Base-by-base conservation (phyloP, 2,113 vertebrate species). In the Rhegmatorhina hoffmannsi region DNA sequence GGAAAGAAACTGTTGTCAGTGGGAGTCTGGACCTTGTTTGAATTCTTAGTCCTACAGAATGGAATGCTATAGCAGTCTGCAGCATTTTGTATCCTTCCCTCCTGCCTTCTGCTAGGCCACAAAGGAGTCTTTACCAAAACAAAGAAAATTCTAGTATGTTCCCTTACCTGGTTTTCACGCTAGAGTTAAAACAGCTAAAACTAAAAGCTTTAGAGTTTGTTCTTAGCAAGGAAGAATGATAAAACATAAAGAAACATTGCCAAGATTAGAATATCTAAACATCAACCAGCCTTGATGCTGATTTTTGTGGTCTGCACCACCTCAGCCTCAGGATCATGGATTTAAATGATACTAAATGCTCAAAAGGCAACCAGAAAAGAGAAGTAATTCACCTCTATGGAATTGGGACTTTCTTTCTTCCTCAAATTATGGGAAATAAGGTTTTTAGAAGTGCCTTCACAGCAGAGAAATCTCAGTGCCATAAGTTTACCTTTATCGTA, bases 141-240 rank as follows among this genome's bases (percentile, higher is more conserved):
- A 40, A 28, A 64, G 7, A 47, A 77, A 70, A 36, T 81, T 73
- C 34, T 69, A 18, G 3, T 68, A 5, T 19, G 6, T 62, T 84
- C 15, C 23, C 13, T 53, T 84, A 28, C 15, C 43, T 81, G 62
- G 15, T 87, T 87, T 92, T 92, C 63, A 31, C 46, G 50, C 29
- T 89, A 74, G 28, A 67, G 59, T 72, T 85, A 11, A 66, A 36
- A 74, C 33, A 79, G 23, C 34, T 84, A 13, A 76, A 82, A 36
- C 68, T 53, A 79, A 81, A 64, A 66, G 26, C 33, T 89, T 97
- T 95, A 84, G 60, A 56, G 11, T 72, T 83, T 9, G 17, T 84
- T 93, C 87, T 89, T 94, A 88, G 36, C n/a, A 91, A 92, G 94
- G 70, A 46, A 87, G 34, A 83, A 43, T 84, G 55, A 72, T 69